phyloP scores from a whole-genome alignment of 2,797 vertebrate genomes.

The Syndactyla subalaris region DNA sequence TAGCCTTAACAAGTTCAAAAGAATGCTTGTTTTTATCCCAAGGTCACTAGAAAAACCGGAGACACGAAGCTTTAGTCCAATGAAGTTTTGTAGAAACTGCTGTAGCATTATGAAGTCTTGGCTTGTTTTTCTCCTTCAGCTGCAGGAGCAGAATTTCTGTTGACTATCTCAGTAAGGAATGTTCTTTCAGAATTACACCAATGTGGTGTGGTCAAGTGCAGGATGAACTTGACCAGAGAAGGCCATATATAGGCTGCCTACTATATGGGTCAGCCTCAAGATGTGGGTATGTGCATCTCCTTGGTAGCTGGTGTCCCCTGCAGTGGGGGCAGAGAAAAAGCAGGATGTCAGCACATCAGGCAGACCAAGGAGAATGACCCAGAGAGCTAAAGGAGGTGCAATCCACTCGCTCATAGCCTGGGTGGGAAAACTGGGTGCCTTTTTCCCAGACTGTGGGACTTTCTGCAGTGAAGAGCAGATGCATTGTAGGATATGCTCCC shows the following conservation, averaged over 20 bases:
- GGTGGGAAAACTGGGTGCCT: neutral
- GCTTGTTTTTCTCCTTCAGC: neutral
- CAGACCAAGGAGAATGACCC: neutral
- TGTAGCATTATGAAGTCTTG: neutral
- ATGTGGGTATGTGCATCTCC: rapidly evolving
- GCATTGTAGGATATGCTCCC: neutral
- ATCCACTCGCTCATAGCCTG: neutral
- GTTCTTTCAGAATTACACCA: neutral
- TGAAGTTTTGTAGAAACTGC: neutral
- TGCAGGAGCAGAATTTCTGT: neutral
- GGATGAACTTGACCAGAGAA: neutral
- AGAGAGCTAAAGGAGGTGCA: neutral
- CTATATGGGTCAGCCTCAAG: rapidly evolving
- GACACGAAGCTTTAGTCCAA: neutral
- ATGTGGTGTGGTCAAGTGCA: neutral
- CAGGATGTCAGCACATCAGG: neutral
- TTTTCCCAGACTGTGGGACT: neutral
- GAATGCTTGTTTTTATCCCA: neutral
- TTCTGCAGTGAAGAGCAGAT: neutral
- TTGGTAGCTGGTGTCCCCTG: rapidly evolving
- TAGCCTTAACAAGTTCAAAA: neutral
- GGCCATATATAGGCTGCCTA: neutral
- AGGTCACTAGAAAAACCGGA: neutral
- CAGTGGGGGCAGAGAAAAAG: neutral
- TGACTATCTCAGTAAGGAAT: neutral